phyloP scores from a whole-genome alignment of 2,888 invertebrate species.

The Campoletis raptor region DNA sequence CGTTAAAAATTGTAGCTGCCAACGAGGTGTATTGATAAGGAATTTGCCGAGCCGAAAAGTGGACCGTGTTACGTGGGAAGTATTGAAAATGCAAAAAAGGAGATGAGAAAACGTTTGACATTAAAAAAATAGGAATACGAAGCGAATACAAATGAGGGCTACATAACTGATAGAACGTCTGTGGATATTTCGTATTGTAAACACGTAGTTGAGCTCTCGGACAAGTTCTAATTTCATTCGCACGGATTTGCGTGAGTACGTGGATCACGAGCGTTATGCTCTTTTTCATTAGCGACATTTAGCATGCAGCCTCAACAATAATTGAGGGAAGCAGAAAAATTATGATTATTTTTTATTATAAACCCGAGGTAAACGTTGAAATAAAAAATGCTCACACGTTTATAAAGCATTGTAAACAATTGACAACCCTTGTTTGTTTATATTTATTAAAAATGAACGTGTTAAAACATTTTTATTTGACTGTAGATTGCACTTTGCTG shows the following conservation, averaged over 20 bases:
- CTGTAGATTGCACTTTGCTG: not conserved
- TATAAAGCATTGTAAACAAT: not conserved
- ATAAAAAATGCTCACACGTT: not conserved
- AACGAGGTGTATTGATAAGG: not conserved
- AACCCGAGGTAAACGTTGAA: not conserved
- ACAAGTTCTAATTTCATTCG: constrained; percentile 60
- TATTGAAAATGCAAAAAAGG: not conserved
- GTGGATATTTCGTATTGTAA: constrained; percentile 37
- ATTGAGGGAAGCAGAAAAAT: constrained; percentile 3
- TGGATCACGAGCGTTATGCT: constrained; percentile 13
- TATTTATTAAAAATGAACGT: not conserved
- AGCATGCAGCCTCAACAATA: constrained; percentile 41
- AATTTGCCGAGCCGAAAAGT: not conserved
- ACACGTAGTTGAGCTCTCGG: constrained; percentile 31
- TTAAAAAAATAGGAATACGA: constrained; percentile 8
- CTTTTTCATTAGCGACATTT: constrained; percentile 59
- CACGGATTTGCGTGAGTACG: constrained; percentile 48
- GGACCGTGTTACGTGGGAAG: not conserved
- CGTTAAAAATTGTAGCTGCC: not conserved
- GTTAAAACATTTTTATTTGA: not conserved
- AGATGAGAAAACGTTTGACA: not conserved
- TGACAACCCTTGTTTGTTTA: not conserved
- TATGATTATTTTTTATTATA: not conserved
- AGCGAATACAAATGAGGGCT: constrained; percentile 21
- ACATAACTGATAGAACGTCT: not conserved